Conservation (phyloP, 2,888 invertebrate species). For the Drymonia ruficornis region DNA sequence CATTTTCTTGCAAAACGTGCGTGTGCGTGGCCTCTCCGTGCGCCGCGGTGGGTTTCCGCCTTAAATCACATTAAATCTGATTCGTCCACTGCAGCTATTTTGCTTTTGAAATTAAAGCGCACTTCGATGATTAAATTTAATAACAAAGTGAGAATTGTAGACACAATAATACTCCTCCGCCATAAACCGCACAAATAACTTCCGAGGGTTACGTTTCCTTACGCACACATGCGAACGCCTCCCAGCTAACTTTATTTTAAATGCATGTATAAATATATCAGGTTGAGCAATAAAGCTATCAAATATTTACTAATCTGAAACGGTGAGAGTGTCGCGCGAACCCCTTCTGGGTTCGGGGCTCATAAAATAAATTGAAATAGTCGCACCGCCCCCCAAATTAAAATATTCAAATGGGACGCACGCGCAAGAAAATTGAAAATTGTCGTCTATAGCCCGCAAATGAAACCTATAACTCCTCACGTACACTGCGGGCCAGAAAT, state of each 20-base stretch:
- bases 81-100: background rate
- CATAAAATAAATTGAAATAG: conserved; percentile 86
- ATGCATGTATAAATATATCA: conserved; percentile 78
- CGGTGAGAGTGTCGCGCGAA: conserved; percentile 76
- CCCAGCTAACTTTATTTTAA: conserved; percentile 60
- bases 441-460: conserved; percentile 85
- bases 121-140: conserved; percentile 1
- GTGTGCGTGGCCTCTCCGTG: too few species aligned
- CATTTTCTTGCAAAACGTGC: too few species aligned
- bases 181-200: conserved; percentile 7
- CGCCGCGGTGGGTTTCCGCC: too few species aligned
- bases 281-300: conserved; percentile 82
- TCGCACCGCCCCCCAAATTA: conserved; percentile 85
- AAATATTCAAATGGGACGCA: conserved; percentile 86
- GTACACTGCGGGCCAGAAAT: conserved; percentile 64
- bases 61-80: conserved; percentile 5
- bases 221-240: conserved; percentile 19
- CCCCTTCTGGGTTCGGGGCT: conserved; percentile 79
- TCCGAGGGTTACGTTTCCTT: conserved; percentile 3
- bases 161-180: conserved; percentile 2
- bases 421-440: conserved; percentile 86
- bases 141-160: conserved; percentile 4
- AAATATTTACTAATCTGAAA: conserved; percentile 84
- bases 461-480: conserved; percentile 83
- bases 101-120: background rate